These are phyloP conservation scores for Brachypodius melanocephalos DNA, from an alignment of 2,113 vertebrate species.

Conservation along the genomic window DNA sequence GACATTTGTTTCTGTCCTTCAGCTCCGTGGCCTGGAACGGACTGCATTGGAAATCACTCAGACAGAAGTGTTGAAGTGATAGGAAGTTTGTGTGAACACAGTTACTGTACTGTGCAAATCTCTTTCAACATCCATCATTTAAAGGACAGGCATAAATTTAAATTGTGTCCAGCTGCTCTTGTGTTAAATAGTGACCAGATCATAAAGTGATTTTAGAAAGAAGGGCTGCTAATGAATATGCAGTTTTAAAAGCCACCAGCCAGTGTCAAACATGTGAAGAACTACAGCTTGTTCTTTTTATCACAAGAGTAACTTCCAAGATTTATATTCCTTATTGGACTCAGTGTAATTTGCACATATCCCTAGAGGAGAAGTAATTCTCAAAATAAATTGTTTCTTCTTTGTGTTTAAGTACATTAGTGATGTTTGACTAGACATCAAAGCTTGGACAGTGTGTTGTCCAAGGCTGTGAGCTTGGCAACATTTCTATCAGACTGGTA, in stretches of 20 bases:
- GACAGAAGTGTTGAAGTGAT: not conserved
- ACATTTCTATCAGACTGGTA: not conserved
- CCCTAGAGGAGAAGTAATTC: not conserved
- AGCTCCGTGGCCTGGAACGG: slow-evolving; percentile 50
- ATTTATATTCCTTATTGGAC: not conserved
- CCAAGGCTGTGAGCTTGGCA: not conserved
- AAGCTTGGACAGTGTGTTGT: not conserved
- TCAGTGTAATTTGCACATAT: not conserved
- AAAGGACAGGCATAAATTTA: not conserved
- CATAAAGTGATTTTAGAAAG: not conserved
- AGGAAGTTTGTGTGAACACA: not conserved
- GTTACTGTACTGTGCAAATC: not conserved
- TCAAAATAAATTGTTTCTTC: not conserved
- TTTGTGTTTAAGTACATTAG: not conserved
- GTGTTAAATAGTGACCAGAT: not conserved
- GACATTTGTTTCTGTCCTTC: slow-evolving; percentile 50
- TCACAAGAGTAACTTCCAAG: not conserved
- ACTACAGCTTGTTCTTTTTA: not conserved
- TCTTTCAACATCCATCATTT: not conserved
- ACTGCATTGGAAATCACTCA: slow-evolving; percentile 47
- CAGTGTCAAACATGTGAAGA: not conserved
- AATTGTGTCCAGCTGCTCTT: not conserved
- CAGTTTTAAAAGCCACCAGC: not conserved
- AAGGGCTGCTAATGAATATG: not conserved
- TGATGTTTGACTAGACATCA: not conserved